These are phyloP conservation scores for Pelochelys cantorii DNA, from an alignment of 2,797 vertebrate species.

Conservation along the genomic window DNA sequence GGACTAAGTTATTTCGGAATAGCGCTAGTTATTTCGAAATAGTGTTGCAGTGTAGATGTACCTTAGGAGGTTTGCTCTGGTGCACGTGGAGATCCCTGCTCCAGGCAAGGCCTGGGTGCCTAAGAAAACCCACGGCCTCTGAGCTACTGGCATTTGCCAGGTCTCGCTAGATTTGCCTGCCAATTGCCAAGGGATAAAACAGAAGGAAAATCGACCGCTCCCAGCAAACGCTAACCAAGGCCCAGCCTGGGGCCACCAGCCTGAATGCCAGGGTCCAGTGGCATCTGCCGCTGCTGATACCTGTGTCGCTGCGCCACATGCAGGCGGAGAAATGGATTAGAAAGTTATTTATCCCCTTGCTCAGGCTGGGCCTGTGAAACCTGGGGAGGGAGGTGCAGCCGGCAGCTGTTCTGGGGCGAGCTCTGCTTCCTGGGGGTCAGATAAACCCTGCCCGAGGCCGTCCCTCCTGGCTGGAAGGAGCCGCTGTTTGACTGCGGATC, in stretches of 20 bases:
- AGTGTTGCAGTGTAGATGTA: too few relatives aligned
- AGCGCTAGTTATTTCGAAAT: too few relatives aligned
- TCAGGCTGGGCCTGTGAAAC: conserved; percentile 24
- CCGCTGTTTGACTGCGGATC: not conserved
- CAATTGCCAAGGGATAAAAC: not conserved
- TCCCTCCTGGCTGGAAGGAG: conserved; percentile 23
- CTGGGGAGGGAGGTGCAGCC: not conserved
- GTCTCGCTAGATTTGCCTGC: not conserved
- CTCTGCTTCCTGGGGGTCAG: conserved; percentile 78
- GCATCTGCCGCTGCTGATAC: conserved; percentile 1
- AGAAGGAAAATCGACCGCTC: not conserved
- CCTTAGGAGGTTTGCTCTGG: too few relatives aligned
- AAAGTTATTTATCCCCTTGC: conserved; percentile 11
- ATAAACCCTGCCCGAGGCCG: not conserved
- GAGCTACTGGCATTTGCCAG: too few relatives aligned
- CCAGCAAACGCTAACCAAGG: not conserved
- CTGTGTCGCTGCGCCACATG: not conserved
- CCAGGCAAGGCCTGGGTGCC: not conserved
- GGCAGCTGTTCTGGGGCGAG: conserved; percentile 76
- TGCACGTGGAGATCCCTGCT: not conserved
- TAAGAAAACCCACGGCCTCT: too few relatives aligned
- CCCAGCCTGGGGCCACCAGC: not conserved
- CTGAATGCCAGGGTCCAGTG: not conserved
- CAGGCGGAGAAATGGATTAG: conserved; percentile 21
- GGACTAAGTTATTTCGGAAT: too few relatives aligned